Evolutionary conservation across 2,113 vertebrate species (phyloP), one percentile per base, ranked within the genome.

Genomic region (Myrmecophaga tridactyla): DNA sequence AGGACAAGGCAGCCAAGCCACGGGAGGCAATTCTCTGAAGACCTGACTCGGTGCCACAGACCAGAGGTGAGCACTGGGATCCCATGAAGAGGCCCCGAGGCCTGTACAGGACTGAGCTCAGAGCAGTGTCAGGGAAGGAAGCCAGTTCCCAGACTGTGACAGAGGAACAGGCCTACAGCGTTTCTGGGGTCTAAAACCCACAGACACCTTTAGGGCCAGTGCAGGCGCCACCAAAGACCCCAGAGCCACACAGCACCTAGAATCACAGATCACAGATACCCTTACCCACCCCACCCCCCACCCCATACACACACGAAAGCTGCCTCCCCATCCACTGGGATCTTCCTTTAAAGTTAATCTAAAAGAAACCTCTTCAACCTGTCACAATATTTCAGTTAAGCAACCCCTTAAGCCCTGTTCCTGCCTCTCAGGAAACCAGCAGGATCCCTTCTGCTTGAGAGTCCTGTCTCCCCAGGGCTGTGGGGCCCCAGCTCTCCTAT

Each of bases 341-440:
- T 13, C n/a, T 63, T 43, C 48, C 3, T 0, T 14, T 29, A 1
- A 2, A 0, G 2, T 31, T 14, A 31, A 23, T 51, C 75, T 27
- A 41, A 69, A n/a, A 72, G 7, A 72, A 63, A 48, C n/a, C 58
- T 62, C 70, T 78, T 67, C 14, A 3, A 56, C 51, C 41, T 56
- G 53, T 25, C 70, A 76, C 76, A 18, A 48, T 67, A 46, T 15
- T 31, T 70, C 78, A 51, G 21, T 48, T 41, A 39, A 46, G 15
- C 41, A 65, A 39, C 29, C 18, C 25, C 4, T 48, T 77, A 63
- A 17, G 53, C 53, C 75, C 43, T 46, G 14, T 65, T 90, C 41
- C 78, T 29, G 25, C 31, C 83, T 31, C 2, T 21, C 60, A 67
- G 56, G 41, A 60, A 69, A n/a, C 56, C 36, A 36, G 36, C 11